Evolutionary conservation across 2,113 vertebrate species (phyloP).

Genomic region (Amphilophus citrinellus): DNA sequence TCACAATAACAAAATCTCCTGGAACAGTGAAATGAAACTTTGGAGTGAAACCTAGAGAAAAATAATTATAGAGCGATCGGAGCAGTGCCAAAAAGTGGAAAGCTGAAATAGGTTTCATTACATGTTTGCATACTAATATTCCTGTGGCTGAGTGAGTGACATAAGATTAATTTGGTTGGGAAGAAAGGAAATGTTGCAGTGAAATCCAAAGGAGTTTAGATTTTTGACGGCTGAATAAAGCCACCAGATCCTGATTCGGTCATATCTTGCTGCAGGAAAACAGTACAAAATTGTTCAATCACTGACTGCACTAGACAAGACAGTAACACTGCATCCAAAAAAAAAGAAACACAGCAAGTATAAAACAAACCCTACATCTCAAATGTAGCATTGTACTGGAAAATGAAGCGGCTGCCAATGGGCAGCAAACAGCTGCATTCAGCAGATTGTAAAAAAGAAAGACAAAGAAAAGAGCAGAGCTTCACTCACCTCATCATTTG

Average conservation of each 20-base stretch:
- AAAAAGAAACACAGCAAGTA: neutral
- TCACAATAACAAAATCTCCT: neutral
- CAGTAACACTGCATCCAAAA: neutral
- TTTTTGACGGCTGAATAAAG: neutral
- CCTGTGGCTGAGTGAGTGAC: neutral
- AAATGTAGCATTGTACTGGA: neutral
- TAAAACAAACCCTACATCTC: neutral
- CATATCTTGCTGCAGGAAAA: neutral
- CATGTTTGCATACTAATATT: neutral
- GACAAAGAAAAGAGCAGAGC: conserved; percentile 21
- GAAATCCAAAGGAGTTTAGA: neutral
- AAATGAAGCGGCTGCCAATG: neutral
- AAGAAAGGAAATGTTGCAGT: neutral
- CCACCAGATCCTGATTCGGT: neutral
- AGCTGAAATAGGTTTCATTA: conserved; percentile 6
- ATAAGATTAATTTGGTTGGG: neutral
- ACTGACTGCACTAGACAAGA: neutral
- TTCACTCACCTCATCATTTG: conserved; percentile 35
- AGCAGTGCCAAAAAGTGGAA: neutral
- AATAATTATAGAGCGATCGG: neutral
- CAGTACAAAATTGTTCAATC: neutral
- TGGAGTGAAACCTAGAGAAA: neutral
- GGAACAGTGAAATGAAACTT: conserved; percentile 4
- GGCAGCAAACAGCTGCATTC: conserved; percentile 28
- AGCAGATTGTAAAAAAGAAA: conserved; percentile 23